phyloP scores from a whole-genome alignment of 2,113 vertebrate species.

The Corynorhinus townsendii region DNA sequence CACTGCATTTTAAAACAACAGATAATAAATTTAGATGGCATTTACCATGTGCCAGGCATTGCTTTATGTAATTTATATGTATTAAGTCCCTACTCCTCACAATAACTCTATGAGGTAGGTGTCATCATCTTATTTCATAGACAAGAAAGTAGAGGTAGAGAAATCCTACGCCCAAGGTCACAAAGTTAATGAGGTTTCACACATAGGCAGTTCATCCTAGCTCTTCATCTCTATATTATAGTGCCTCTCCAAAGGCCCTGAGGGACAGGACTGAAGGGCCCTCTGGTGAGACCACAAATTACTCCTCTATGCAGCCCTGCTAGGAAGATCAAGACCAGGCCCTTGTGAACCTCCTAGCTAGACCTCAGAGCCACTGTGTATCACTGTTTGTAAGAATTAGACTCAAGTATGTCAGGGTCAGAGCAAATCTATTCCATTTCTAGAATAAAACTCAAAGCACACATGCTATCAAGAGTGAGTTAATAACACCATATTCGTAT shows the following conservation, averaged over 20 bases:
- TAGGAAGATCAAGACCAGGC: not conserved
- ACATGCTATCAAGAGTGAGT: not conserved
- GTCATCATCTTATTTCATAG: not conserved
- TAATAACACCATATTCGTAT: not conserved
- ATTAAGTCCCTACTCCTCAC: not conserved
- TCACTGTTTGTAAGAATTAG: not conserved
- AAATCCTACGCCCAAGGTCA: too few species aligned
- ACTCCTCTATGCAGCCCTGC: not conserved
- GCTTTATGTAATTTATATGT: not conserved
- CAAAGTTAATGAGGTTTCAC: not conserved
- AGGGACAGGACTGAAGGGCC: not conserved
- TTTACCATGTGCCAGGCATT: not conserved
- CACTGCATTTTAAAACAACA: not conserved
- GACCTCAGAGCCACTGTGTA: not conserved
- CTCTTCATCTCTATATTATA: accelerated
- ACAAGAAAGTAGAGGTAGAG: not conserved
- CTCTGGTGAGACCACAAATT: not conserved
- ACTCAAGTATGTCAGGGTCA: not conserved
- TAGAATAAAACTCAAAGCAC: not conserved
- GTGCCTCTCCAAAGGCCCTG: not conserved
- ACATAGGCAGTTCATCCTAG: not conserved
- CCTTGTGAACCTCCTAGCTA: not conserved
- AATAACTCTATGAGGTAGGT: not conserved
- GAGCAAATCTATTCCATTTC: not conserved
- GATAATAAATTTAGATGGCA: not conserved